Conservation (phyloP, 2,113 vertebrate species). For the Cyprinodon variegatus region DNA sequence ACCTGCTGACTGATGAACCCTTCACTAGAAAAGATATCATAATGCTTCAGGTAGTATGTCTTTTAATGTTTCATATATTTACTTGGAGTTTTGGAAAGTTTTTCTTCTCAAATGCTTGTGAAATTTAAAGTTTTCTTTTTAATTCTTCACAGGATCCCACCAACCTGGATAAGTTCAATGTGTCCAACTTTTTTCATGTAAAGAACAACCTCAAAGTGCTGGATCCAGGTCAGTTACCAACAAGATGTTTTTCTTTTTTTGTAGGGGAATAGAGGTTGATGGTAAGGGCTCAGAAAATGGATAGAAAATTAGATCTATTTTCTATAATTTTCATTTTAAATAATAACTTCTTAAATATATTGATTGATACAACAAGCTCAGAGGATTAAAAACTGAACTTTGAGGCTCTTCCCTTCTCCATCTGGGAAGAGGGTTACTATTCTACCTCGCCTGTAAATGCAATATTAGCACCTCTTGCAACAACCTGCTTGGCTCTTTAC, state of each 20-base stretch:
- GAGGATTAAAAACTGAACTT: too few species aligned
- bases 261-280: background rate
- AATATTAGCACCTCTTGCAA: too few species aligned
- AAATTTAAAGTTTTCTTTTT: background rate
- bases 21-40: constrained; percentile 93
- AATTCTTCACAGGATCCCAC: constrained; percentile 87
- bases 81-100: background rate
- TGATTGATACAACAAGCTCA: too few species aligned
- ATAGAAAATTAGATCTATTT: too few species aligned
- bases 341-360: too few species aligned
- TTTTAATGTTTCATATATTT: background rate
- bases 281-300: too few species aligned
- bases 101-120: background rate
- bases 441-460: too few species aligned
- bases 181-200: constrained; percentile 94
- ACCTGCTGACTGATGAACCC: constrained; percentile 91
- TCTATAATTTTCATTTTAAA: too few species aligned
- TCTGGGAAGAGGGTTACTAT: too few species aligned
- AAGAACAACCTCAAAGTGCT: constrained; percentile 93
- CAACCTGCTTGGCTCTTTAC: too few species aligned
- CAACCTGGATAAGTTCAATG: constrained; percentile 97
- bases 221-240: constrained; percentile 85
- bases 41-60: constrained; percentile 85
- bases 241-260: background rate
- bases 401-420: too few species aligned